Evolutionary conservation across 1,140 invertebrate genomes (phyloP).

Genomic region (Eulimnadia texana): DNA sequence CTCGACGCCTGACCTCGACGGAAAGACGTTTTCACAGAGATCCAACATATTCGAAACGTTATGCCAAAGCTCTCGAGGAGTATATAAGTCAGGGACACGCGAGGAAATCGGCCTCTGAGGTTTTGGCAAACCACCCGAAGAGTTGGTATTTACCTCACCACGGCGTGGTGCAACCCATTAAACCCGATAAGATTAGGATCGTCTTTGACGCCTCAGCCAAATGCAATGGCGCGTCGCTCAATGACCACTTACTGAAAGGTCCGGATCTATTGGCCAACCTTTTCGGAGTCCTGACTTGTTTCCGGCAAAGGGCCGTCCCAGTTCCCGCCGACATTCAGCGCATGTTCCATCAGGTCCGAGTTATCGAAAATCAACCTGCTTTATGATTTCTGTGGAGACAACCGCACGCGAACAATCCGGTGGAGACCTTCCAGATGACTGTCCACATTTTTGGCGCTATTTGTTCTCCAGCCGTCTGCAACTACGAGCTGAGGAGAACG

Average conservation of each 20-base stretch:
- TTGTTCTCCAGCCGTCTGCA: conserved; percentile 14
- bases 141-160: conserved; percentile 13
- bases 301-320: background rate
- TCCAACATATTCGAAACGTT: background rate
- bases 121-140: background rate
- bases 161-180: background rate
- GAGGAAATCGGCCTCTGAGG: background rate
- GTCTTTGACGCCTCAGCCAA: conserved; percentile 7
- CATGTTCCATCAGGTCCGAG: conserved; percentile 11
- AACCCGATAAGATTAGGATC: background rate
- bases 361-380: conserved; percentile 6
- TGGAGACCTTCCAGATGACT: conserved; percentile 2
- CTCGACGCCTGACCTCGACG: background rate
- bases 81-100: background rate
- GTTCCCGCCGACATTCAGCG: conserved; percentile 5
- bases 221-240: background rate
- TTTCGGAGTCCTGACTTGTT: background rate
- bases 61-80: background rate
- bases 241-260: background rate
- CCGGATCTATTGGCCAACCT: background rate
- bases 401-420: background rate
- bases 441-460: conserved; percentile 16
- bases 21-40: background rate
- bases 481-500: conserved; percentile 1
- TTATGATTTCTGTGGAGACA: conserved; percentile 17